phyloP scores from a whole-genome alignment of 2,113 vertebrate species.

The Myodes glareolus region DNA sequence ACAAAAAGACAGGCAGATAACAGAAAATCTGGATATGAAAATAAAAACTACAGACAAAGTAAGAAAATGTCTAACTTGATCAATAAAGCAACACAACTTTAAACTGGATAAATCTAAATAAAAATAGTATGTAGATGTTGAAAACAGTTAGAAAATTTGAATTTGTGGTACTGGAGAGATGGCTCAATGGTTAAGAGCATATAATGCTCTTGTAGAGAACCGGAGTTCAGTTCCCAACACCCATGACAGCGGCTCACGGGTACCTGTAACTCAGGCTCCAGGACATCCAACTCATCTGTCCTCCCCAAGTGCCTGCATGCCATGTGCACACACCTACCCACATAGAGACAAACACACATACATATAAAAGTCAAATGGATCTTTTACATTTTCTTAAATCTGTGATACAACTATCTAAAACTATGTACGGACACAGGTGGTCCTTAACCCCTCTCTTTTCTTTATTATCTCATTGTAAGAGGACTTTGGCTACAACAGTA shows the following conservation, averaged over 20 bases:
- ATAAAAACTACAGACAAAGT: conserved; percentile 6
- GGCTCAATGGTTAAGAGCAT: background rate
- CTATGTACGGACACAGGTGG: too few species aligned
- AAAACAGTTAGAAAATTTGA: background rate
- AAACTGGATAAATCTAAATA: conserved; percentile 36
- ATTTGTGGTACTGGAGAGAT: background rate
- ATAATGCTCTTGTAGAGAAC: background rate
- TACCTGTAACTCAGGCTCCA: background rate
- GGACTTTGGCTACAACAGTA: background rate
- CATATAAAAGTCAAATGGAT: background rate
- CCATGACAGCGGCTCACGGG: background rate
- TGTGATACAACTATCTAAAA: background rate
- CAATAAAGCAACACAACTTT: conserved; percentile 33
- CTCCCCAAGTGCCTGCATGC: background rate
- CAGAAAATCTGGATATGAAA: background rate
- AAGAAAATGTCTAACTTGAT: conserved; percentile 21
- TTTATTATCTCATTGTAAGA: background rate
- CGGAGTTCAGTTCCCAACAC: background rate
- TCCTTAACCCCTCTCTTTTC: background rate
- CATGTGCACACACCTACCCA: background rate
- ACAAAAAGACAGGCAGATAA: background rate
- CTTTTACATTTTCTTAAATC: background rate
- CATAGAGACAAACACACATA: background rate
- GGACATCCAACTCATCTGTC: background rate
- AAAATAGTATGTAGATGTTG: background rate